Evolutionary conservation across 1,140 invertebrate genomes (phyloP).

Genomic region (Hormaphis cornu): DNA sequence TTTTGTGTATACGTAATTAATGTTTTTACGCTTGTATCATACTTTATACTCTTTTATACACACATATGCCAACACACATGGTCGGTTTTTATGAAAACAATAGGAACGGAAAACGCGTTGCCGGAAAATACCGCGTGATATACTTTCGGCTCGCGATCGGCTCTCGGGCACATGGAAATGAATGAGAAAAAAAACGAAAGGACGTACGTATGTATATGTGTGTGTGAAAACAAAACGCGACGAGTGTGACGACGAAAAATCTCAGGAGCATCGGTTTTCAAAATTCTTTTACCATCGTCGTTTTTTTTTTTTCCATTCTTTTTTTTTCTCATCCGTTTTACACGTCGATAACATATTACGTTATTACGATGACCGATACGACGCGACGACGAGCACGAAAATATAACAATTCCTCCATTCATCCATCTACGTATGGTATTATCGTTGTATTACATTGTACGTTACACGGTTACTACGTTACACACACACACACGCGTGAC

Average conservation of each 20-base stretch:
- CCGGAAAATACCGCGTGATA: not conserved
- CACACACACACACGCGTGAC: not conserved
- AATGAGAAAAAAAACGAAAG: slow-evolving; percentile 6
- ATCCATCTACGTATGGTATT: not conserved
- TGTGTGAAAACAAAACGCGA: not conserved
- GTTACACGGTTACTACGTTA: slow-evolving; percentile 12
- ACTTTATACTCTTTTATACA: too few species aligned
- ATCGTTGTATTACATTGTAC: not conserved
- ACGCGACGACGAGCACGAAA: not conserved
- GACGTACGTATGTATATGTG: not conserved
- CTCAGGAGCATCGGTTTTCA: slow-evolving; percentile 19
- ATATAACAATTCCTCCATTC: not conserved
- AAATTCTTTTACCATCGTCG: not conserved
- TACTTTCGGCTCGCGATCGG: not conserved
- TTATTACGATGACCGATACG: too few species aligned
- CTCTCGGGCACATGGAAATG: too few species aligned
- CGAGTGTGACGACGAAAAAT: slow-evolving; percentile 2
- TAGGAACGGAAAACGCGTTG: not conserved
- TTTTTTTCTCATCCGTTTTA: not conserved
- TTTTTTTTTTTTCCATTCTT: not conserved
- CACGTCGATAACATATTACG: too few species aligned
- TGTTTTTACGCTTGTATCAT: too few species aligned
- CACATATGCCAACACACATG: too few species aligned
- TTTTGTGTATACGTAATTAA: too few species aligned
- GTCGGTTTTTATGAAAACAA: not conserved